A percentile compares a stretch with the other conserved stretches of the same genome.
phyloP scores from a whole-genome alignment of 2,113 vertebrate genomes.

The Ariopsis seemanni region DNA sequence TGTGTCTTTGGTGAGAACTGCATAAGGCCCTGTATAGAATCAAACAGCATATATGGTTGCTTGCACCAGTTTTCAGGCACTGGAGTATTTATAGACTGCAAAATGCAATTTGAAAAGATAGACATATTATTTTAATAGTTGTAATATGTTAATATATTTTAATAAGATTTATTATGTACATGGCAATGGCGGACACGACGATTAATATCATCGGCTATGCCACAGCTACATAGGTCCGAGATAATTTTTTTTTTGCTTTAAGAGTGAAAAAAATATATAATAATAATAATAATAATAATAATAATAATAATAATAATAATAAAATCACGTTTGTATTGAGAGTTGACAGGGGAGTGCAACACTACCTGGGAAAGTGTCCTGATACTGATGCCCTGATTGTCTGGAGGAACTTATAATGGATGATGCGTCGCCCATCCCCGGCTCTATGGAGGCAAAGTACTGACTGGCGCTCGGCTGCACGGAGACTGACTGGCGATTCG shows the following conservation, averaged over 20 bases:
- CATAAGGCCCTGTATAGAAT: slow-evolving; percentile 83
- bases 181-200: background rate
- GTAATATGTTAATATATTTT: background rate
- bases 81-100: background rate
- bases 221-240: background rate
- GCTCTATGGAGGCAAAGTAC: slow-evolving; percentile 95
- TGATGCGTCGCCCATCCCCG: slow-evolving; percentile 87
- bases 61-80: background rate
- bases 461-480: slow-evolving; percentile 86
- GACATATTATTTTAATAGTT: background rate
- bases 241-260: background rate
- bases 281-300: background rate
- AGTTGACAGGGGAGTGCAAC: slow-evolving; percentile 30
- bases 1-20: slow-evolving; percentile 96
- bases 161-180: background rate
- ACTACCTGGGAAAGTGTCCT: slow-evolving; percentile 99
- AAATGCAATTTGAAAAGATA: background rate
- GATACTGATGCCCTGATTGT: slow-evolving; percentile 96
- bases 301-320: background rate
- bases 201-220: background rate
- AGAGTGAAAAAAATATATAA: background rate
- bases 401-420: slow-evolving; percentile 90
- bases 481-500: slow-evolving; percentile 86
- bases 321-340: slow-evolving; percentile 1
- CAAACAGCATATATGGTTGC: background rate